phyloP scores from a whole-genome alignment of 1,140 invertebrate species.

The Orussus abietinus region DNA sequence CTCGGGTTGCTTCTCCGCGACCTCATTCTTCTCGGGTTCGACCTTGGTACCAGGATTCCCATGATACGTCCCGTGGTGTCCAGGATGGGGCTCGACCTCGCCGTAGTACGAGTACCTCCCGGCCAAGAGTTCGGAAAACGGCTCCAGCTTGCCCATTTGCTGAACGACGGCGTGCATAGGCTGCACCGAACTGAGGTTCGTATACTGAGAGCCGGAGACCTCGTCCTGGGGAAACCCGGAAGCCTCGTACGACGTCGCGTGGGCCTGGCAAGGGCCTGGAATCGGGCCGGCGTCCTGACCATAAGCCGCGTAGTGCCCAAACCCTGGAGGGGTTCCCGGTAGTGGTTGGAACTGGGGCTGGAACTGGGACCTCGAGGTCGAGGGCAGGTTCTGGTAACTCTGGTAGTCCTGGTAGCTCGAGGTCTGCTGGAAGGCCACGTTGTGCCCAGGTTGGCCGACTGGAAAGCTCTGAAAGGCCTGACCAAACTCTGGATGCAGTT shows the following conservation, averaged over 20 bases:
- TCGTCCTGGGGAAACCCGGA: slow-evolving; percentile 43
- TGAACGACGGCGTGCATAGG: slow-evolving; percentile 48
- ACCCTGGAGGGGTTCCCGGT: slow-evolving; percentile 25
- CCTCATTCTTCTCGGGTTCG: slow-evolving; percentile 18
- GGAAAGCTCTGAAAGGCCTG: slow-evolving; percentile 44
- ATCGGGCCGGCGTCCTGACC: slow-evolving; percentile 26
- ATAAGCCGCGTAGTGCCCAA: slow-evolving; percentile 39
- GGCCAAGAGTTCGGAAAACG: slow-evolving; percentile 64
- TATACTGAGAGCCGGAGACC: slow-evolving; percentile 42
- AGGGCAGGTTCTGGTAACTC: slow-evolving; percentile 40
- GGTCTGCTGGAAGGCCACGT: slow-evolving; percentile 28
- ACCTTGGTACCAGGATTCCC: slow-evolving; percentile 19
- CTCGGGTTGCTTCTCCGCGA: slow-evolving; percentile 15
- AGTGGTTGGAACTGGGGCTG: slow-evolving; percentile 38
- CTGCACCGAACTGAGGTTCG: slow-evolving; percentile 50
- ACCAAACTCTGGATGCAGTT: slow-evolving; percentile 41
- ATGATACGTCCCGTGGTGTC: slow-evolving; percentile 27
- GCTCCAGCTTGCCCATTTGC: slow-evolving; percentile 64
- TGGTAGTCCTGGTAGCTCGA: slow-evolving; percentile 28
- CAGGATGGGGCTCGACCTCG: slow-evolving; percentile 38
- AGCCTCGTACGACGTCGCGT: slow-evolving; percentile 35
- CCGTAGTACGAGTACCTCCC: slow-evolving; percentile 58
- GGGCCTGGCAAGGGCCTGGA: slow-evolving; percentile 22
- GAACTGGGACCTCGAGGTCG: slow-evolving; percentile 42
- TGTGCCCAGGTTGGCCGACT: slow-evolving; percentile 13